Base-by-base conservation (phyloP, 2,113 vertebrate genomes). In the Nannobrachium achirus region DNA sequence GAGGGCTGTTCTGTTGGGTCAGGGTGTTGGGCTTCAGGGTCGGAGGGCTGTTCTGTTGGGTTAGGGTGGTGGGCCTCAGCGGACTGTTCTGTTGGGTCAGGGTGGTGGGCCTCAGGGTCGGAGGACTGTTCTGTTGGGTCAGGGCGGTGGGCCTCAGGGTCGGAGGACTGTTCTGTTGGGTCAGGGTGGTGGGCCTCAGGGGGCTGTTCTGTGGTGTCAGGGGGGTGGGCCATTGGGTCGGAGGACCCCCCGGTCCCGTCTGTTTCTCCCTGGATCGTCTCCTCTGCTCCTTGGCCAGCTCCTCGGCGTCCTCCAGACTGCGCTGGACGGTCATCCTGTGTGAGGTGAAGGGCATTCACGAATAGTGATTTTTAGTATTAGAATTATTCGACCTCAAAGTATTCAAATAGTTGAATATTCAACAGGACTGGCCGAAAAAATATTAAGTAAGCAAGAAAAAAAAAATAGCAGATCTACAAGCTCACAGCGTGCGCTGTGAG, bases 251-350 rank as follows among this genome's bases (percentile, higher is more conserved):
- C 16, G 81, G 77, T 45, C 66, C 79, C 33, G 78, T 76, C 46
- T 80, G 89, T 71, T 64, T 86, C 62, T 93, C 93, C 44, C 93
- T 85, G 57, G 92, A 89, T 58, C 87, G 81, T 53, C 89, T 87
- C 8, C 93, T 85, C 1, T 77, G 86, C 71, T 97, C 94, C 5
- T 90, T 69, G 0, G 95, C 93, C 0, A 91, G 89, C 79, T 96
- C 95, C 69, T 96, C 95, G 56, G 94, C 92, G 0, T 95, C 95
- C 57, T 97, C 96, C 79, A 93, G 89, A 0, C 93, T 94, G 82
- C 95, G 86, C 82, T 96, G 95, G 0, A 92, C 86, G 16, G 94
- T 94, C 76, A 96, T 80, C 88, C 97, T 97, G 86, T 57, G 57
- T 13, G 6, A 45, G 19, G 40, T 33, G 18, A 44, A 39, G 38